Evolutionary conservation across 2,888 invertebrate species (phyloP), one percentile per base, ranked within the genome.

Genomic region (Cremastinae sp.): DNA sequence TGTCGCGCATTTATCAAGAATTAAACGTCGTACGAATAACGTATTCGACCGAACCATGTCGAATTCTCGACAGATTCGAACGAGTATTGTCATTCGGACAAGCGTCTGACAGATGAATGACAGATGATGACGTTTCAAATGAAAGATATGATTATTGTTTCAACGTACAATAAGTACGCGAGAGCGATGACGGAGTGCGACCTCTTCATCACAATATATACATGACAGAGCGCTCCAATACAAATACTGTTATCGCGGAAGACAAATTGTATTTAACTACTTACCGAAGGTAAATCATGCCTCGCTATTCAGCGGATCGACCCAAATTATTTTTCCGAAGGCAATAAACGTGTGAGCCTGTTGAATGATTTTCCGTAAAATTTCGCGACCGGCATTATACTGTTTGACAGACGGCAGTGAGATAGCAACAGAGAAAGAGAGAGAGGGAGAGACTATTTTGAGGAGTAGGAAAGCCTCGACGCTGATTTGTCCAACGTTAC

Each of bases 111-210:
- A 18, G 58, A 64, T 56, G 58, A 59, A 53, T 73, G 73, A 69
- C 53, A 69, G 73, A 53, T 18, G 49, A 36, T 68, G 62, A 72
- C 59, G 59, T 73, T 73, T 54, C n/a, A n/a, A n/a, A n/a, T n/a
- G 43, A 43, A 74, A 51, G 12, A 20, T 61, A 12, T 16, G 18
- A 34, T 54, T 62, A 47, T 71, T 61, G 56, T 62, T 34, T 34
- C 45, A 5, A 14, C 51, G n/a, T n/a, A 16, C 4, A 18, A 56
- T 16, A 14, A 16, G 34, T 28, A 1, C 2, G 0, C n/a, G 34
- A 47, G 62, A 28, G 45, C 34, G 34, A 53, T 49, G 51, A 66
- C 47, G 61, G 28, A 66, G 72, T 68, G 64, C 72, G 68, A 64
- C 58, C 41, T 45, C 59, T 65, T 14, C 14, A 3, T 38, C 38